phyloP scores from a whole-genome alignment of 1,140 invertebrate species.

The Belonocnema kinseyi region DNA sequence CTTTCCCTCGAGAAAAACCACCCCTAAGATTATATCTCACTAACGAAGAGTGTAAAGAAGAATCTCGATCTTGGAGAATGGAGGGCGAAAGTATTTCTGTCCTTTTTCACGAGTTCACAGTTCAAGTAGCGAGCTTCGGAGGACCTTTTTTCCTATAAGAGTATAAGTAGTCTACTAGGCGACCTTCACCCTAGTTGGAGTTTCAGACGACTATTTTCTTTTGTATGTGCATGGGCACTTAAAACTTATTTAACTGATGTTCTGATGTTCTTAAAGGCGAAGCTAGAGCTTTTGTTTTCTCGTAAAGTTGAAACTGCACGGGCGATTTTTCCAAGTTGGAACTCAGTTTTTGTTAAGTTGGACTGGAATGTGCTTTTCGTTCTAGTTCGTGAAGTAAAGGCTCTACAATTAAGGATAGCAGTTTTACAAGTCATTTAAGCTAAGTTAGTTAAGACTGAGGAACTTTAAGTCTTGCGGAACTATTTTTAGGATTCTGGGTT shows the following conservation, averaged over 20 bases:
- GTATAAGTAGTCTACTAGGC: neutral
- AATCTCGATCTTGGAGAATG: neutral
- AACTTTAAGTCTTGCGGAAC: too few species aligned
- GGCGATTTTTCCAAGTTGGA: neutral
- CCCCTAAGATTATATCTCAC: slow-evolving; percentile 4
- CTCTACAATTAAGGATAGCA: too few species aligned
- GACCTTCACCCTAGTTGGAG: neutral
- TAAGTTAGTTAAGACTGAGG: too few species aligned
- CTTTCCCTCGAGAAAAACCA: neutral
- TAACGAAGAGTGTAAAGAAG: neutral
- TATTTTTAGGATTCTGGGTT: too few species aligned
- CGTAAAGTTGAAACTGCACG: neutral
- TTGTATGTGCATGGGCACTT: slow-evolving; percentile 6
- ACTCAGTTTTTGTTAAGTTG: neutral
- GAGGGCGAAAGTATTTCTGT: neutral
- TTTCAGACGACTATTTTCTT: slow-evolving; percentile 1
- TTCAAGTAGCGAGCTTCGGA: neutral
- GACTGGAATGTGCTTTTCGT: neutral
- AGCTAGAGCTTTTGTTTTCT: neutral
- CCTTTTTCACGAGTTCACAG: too few species aligned
- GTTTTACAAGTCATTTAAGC: too few species aligned
- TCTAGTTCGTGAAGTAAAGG: too few species aligned
- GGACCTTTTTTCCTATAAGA: neutral
- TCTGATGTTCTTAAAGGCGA: neutral
- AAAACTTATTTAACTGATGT: slow-evolving; percentile 9